phyloP scores from a whole-genome alignment of 1,140 invertebrate genomes.

The Rhagoletis zephyria region DNA sequence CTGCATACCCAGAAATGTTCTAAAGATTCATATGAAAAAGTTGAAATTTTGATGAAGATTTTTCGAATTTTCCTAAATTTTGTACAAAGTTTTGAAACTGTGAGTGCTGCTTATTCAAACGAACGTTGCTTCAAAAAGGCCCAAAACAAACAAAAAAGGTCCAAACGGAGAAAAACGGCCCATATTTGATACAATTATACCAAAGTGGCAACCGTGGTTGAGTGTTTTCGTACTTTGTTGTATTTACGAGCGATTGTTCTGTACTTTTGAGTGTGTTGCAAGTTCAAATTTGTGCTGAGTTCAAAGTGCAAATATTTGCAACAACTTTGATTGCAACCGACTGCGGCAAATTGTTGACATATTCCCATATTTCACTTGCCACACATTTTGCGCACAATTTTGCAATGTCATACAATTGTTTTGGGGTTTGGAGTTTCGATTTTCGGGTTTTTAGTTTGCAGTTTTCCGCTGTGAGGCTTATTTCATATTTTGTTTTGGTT shows the following conservation, averaged over 20 bases:
- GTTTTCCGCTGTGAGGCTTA: background rate
- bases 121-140: no score
- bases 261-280: background rate
- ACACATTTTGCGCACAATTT: slow-evolving; percentile 39
- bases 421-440: slow-evolving; percentile 5
- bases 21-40: no score
- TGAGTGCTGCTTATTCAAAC: no score
- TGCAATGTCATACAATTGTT: slow-evolving; percentile 34
- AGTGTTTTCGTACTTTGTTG: background rate
- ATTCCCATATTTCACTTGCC: slow-evolving; percentile 47
- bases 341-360: slow-evolving; percentile 52
- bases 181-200: background rate
- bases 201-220: background rate
- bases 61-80: no score
- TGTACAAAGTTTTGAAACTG: no score
- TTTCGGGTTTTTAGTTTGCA: background rate
- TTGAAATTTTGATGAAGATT: no score
- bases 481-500: background rate
- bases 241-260: background rate
- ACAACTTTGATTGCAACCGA: slow-evolving; percentile 52
- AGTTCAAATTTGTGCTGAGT: slow-evolving; percentile 52
- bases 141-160: no score
- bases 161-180: no score
- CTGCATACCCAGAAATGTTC: no score
- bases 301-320: slow-evolving; percentile 49